A percentile compares a stretch with the other conserved stretches of the same genome.
Evolutionary conservation across 2,113 vertebrate genomes (phyloP).

Genomic region (Gobio gobio): DNA sequence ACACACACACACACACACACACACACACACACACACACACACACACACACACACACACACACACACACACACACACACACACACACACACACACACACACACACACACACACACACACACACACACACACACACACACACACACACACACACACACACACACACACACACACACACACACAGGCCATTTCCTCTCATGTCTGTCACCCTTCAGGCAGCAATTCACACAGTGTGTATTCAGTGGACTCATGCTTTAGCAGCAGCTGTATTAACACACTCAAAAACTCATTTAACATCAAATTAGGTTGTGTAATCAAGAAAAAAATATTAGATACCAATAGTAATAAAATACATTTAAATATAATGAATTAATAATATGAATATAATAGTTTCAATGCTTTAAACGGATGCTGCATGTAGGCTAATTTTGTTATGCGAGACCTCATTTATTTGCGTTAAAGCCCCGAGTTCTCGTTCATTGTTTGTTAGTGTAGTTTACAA

Average conservation of each 20-base stretch:
- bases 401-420: no score
- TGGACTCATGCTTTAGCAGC: background rate
- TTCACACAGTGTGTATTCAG: background rate
- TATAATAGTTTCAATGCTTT: no score
- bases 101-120: conserved; percentile 27
- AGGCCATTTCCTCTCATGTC: background rate
- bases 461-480: no score
- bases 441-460: no score
- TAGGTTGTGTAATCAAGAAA: no score
- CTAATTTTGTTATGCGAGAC: no score
- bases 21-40: conserved; percentile 31
- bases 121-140: no score
- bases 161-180: conserved; percentile 13
- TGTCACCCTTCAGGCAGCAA: background rate
- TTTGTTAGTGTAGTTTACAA: no score
- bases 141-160: conserved; percentile 41
- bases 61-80: conserved; percentile 31
- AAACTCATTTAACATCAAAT: no score
- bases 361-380: no score
- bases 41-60: background rate
- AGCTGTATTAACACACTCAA: background rate
- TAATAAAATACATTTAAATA: no score
- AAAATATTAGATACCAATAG: no score
- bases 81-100: conserved; percentile 18
- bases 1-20: conserved; percentile 23